Base-by-base conservation (phyloP, 1,140 invertebrate genomes). In the Parasteatoda tepidariorum region DNA sequence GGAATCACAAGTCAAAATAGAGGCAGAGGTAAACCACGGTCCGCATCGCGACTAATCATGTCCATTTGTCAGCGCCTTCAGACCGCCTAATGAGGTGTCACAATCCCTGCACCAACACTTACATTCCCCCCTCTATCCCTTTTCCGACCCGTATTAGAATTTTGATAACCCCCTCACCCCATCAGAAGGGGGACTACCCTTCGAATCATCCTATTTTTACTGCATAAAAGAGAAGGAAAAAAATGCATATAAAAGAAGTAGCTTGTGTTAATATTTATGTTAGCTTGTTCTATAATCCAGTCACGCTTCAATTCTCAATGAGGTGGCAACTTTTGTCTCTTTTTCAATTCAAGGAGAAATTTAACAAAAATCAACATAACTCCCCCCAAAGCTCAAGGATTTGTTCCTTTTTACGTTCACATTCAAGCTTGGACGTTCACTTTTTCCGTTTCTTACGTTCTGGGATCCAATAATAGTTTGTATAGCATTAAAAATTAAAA, bases 71-170 rank as follows among this genome's bases (percentile, higher is more conserved):
- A 83, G 61, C 68, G 68, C 59, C 38, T 73, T 71, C 66, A 34
- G 54, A 55, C 30, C 57, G 81, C 33, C 70, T 83, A 83, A 83
- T 83, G 81, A 83, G 81, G 81, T 83, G 81, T 83, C 81, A 74
- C 68, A 54, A 34, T 74, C 57, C 68, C 41, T 38, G 38, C n/a
- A 22, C 38, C 38, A 18, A 48, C 38, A 48, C 38, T 18, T 48
- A 48, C 18, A 48, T 31, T 48, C 66, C 76, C 62, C 33, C 33
- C 34, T 41, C 31, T 28, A 61, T 41, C 28, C 54, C 31, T 33
- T 61, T 61, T 33, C 54, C 66, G 18, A 13, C 15, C n/a, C 22
- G 61, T 33, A 26, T 26, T 57, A 73, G 24, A 62, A 62, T 22
- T 62, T 54, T 54, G 22, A 55, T 55, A 22, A 55, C 48, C 48